Percentiles rank a stretch among this genome's conserved stretches.
Conservation (phyloP, 2,888 invertebrate species). For the Drosophila peninsularis region DNA sequence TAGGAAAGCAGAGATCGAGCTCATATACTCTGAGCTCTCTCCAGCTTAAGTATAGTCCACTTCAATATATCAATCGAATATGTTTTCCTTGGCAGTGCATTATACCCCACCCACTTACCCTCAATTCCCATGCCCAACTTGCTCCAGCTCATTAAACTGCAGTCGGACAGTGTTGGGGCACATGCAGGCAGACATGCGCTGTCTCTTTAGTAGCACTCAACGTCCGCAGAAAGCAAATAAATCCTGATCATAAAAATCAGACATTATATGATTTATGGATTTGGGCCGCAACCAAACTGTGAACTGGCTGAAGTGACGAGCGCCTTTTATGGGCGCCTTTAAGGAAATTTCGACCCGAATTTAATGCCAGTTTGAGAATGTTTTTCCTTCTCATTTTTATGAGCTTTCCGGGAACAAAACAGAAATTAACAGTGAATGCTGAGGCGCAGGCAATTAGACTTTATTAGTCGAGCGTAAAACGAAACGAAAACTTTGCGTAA, state of each 20-base stretch:
- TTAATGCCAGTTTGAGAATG: slow-evolving; percentile 13
- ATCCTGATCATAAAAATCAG: slow-evolving; percentile 27
- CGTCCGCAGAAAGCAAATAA: slow-evolving; percentile 4
- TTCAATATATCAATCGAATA: no score
- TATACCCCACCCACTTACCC: no score
- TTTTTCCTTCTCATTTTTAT: slow-evolving; percentile 2
- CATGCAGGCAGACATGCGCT: slow-evolving; percentile 6
- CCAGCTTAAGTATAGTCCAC: no score
- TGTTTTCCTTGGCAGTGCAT: neutral
- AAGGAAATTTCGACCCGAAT: neutral
- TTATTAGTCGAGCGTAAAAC: slow-evolving; percentile 5
- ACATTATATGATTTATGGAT: slow-evolving; percentile 28
- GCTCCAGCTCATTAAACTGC: slow-evolving; percentile 38
- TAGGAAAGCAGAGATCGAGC: no score
- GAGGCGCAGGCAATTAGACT: slow-evolving; percentile 2
- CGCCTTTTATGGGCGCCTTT: slow-evolving; percentile 27
- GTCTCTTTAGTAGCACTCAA: slow-evolving; percentile 19
- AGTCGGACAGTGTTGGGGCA: slow-evolving; percentile 28
- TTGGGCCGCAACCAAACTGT: neutral
- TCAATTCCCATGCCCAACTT: neutral
- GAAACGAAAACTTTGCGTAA: slow-evolving; percentile 1
- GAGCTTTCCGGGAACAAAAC: neutral
- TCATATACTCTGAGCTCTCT: no score
- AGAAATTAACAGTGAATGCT: neutral
- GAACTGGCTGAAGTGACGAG: slow-evolving; percentile 5